Evolutionary conservation across 2,797 vertebrate species (phyloP).

Genomic region (Botia kubotai): DNA sequence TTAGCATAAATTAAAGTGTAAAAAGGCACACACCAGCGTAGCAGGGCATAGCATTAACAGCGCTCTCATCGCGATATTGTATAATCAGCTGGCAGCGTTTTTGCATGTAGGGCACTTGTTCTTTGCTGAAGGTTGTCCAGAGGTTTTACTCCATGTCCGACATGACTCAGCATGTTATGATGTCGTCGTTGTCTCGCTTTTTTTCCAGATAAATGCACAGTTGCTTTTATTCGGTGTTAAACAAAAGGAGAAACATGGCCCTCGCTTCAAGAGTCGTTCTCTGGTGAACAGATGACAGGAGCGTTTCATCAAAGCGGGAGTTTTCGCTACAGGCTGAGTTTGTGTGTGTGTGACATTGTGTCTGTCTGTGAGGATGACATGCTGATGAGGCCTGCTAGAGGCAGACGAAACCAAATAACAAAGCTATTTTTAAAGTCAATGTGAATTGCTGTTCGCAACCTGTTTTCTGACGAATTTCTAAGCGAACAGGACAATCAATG

Average conservation of each 20-base stretch:
- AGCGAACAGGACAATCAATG: not conserved
- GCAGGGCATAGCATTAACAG: constrained; percentile 10
- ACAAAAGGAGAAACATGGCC: constrained; percentile 77
- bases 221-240: constrained; percentile 73
- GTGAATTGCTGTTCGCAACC: not conserved
- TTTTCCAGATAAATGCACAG: constrained; percentile 75
- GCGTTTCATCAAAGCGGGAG: constrained; percentile 78
- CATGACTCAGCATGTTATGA: constrained; percentile 38
- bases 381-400: constrained; percentile 53
- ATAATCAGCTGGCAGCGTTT: constrained; percentile 33
- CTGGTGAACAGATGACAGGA: constrained; percentile 76
- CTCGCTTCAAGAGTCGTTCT: constrained; percentile 73
- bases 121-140: constrained; percentile 32
- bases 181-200: constrained; percentile 14
- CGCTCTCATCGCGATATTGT: constrained; percentile 11
- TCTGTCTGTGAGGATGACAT: constrained; percentile 27
- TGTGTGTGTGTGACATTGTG: constrained; percentile 46
- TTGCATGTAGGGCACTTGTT: constrained; percentile 17
- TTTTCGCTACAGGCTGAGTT: constrained; percentile 51
- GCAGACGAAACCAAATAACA: constrained; percentile 6
- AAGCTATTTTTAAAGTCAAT: constrained; percentile 20
- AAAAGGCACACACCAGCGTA: not conserved
- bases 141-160: constrained; percentile 31
- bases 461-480: not conserved
- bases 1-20: constrained; percentile 11